Conservation (phyloP, 1,140 invertebrate species). For the Papilio aristodemus region DNA sequence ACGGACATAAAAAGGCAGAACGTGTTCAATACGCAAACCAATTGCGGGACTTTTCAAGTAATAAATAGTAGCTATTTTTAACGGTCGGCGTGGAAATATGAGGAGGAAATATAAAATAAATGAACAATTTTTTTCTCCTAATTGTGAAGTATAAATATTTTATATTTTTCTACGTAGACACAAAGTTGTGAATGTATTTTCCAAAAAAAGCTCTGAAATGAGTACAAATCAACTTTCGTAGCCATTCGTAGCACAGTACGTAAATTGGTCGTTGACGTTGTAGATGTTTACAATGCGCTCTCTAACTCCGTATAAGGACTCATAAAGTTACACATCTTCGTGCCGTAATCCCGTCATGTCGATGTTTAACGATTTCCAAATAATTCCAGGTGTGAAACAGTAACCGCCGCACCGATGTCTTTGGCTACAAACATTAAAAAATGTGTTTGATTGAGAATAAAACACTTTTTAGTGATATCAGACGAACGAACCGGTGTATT, state of each 20-base stretch:
- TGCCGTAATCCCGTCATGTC: conserved; percentile 40
- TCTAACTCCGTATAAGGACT: conserved; percentile 54
- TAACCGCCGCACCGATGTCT: conserved; percentile 55
- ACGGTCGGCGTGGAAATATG: not conserved
- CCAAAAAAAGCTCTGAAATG: too few species aligned
- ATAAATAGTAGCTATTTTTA: conserved; percentile 7
- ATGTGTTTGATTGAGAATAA: conserved; percentile 74
- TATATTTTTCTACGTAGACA: not conserved
- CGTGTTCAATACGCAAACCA: conserved; percentile 20
- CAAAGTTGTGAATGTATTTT: too few species aligned
- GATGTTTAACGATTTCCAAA: conserved; percentile 46
- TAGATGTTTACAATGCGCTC: conserved; percentile 52
- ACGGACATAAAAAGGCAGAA: conserved; percentile 23
- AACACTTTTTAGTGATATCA: conserved; percentile 54
- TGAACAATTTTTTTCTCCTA: not conserved
- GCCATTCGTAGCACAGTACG: conserved; percentile 18
- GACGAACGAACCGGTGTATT: conserved; percentile 68
- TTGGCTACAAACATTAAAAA: conserved; percentile 64
- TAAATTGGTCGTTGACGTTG: not conserved
- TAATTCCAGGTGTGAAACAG: conserved; percentile 58
- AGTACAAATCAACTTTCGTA: not conserved
- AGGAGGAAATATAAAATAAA: not conserved
- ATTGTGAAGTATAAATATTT: too few species aligned
- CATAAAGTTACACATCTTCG: conserved; percentile 50
- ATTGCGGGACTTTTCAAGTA: not conserved